These are phyloP conservation scores for Antechinus flavipes DNA, from an alignment of 2,113 vertebrate genomes.

Conservation along the genomic window DNA sequence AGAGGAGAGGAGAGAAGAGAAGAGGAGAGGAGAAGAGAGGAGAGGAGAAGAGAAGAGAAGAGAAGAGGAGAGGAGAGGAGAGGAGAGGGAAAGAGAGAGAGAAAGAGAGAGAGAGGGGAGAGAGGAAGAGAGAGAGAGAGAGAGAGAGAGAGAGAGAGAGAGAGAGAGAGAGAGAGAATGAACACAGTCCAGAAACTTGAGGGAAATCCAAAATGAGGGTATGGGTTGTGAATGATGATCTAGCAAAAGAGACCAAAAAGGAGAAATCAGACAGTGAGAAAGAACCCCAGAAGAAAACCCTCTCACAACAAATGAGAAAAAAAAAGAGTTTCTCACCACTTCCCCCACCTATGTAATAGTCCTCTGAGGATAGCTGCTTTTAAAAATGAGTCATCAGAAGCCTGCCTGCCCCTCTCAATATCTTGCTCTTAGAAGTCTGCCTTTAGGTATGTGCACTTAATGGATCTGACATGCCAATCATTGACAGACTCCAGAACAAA, in stretches of 20 bases:
- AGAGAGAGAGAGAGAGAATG: too few species aligned
- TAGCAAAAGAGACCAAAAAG: background rate
- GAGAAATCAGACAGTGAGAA: background rate
- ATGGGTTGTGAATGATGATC: background rate
- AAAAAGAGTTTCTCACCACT: background rate
- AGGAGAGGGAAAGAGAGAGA: too few species aligned
- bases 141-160: too few species aligned
- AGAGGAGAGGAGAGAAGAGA: too few species aligned
- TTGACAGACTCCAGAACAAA: background rate
- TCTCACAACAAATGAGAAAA: background rate
- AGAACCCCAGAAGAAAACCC: background rate
- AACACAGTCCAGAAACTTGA: background rate
- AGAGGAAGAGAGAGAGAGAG: too few species aligned
- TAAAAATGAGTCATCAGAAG: background rate
- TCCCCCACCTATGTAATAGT: background rate
- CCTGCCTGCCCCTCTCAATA: background rate
- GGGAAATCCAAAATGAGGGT: background rate
- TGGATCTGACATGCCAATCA: background rate
- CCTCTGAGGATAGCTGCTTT: background rate
- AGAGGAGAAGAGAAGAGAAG: fast-evolving
- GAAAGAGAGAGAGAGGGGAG: too few species aligned
- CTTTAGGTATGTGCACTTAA: background rate
- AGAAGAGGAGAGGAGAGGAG: too few species aligned
- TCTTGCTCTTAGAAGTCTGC: background rate
- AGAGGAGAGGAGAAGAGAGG: too few species aligned